phyloP scores from a whole-genome alignment of 2,888 invertebrate species.

The Limnephilus lunatus region DNA sequence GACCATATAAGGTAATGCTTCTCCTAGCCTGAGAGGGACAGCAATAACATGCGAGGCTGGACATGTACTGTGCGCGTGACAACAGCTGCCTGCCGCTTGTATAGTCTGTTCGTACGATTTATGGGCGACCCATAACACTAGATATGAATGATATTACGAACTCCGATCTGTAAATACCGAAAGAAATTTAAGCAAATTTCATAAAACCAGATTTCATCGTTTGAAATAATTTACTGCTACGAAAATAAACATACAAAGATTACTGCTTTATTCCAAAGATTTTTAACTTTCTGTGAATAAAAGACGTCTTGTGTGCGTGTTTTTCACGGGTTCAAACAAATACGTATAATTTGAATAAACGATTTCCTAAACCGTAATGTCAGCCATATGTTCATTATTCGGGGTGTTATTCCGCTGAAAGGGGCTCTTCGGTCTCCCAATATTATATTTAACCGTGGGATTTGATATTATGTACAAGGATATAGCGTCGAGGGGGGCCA shows the following conservation, averaged over 20 bases:
- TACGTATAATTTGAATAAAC: neutral
- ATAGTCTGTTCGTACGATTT: no score
- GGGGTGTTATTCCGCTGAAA: neutral
- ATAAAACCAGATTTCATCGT: neutral
- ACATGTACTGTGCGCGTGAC: no score
- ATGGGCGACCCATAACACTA: no score
- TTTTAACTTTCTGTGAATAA: neutral
- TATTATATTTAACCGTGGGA: neutral
- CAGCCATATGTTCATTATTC: neutral
- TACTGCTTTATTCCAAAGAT: neutral
- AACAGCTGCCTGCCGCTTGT: no score
- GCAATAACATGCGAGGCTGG: no score
- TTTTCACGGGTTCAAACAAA: neutral
- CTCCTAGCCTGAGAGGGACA: no score
- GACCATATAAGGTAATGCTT: no score
- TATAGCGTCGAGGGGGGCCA: neutral
- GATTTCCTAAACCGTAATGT: neutral
- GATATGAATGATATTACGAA: no score
- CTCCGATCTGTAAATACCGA: no score
- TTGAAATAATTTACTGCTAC: neutral
- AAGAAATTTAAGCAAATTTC: neutral
- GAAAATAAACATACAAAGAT: neutral
- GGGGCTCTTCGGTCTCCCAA: neutral
- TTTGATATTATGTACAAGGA: neutral
- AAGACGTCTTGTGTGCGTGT: neutral